A percentile compares a stretch with the other conserved stretches of the same genome.
Conservation (phyloP, 2,797 vertebrate genomes). For the Liasis olivaceus region DNA sequence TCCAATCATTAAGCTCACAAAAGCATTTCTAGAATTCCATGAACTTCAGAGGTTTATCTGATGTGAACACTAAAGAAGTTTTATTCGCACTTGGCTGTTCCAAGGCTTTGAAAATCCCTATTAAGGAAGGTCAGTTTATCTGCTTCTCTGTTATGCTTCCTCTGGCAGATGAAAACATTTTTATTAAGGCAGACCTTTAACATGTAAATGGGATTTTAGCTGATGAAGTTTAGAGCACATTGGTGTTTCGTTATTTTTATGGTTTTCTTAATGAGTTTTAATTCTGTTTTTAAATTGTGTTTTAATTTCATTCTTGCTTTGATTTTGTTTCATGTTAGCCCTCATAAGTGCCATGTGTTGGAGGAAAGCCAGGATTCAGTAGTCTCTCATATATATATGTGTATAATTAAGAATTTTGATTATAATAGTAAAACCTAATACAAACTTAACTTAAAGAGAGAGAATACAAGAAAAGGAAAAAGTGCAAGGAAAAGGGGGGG, state of each 20-base stretch:
- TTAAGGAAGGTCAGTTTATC: neutral
- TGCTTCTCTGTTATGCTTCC: neutral
- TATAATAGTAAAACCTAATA: no score
- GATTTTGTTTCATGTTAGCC: neutral
- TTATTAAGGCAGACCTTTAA: neutral
- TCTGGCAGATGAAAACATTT: neutral
- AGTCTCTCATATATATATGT: neutral
- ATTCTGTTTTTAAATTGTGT: constrained; percentile 2
- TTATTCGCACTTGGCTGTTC: neutral
- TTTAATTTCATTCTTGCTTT: neutral
- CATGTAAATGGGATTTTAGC: neutral
- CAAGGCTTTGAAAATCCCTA: neutral
- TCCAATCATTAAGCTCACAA: neutral
- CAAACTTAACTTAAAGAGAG: no score
- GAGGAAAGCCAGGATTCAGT: neutral
- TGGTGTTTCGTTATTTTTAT: neutral
- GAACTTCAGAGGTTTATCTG: neutral
- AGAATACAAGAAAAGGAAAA: no score
- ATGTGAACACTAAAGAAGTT: neutral
- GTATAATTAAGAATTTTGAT: no score
- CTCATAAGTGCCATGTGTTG: neutral
- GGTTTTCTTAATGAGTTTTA: neutral
- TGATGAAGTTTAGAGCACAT: neutral
- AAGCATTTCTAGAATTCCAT: neutral
- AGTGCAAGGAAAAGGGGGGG: no score